These are phyloP conservation scores for Sinelater perroti DNA, from an alignment of 2,888 invertebrate species.

Conservation along the genomic window DNA sequence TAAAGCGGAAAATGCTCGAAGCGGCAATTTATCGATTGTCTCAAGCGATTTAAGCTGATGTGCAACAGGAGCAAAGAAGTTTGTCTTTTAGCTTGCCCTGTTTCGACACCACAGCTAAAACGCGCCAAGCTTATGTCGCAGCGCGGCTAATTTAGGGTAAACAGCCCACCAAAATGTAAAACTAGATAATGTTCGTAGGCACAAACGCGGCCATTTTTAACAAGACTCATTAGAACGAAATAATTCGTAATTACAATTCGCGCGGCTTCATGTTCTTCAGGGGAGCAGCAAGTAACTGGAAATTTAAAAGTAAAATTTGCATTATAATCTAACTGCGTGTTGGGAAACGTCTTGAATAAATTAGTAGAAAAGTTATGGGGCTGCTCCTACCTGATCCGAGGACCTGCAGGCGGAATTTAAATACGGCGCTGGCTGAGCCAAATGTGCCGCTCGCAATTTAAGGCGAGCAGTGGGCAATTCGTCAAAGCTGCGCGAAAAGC, in stretches of 20 bases:
- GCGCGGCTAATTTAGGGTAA: too few relatives aligned
- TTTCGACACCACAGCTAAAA: too few relatives aligned
- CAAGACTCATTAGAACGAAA: slow-evolving; percentile 4
- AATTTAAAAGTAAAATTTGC: slow-evolving; percentile 27
- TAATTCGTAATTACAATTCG: slow-evolving; percentile 14
- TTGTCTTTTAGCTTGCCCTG: too few relatives aligned
- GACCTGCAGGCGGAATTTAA: slow-evolving; percentile 6
- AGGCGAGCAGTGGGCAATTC: background rate
- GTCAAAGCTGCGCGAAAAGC: slow-evolving; percentile 5
- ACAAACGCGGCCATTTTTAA: background rate
- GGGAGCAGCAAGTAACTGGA: slow-evolving; percentile 22
- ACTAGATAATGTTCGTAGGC: background rate
- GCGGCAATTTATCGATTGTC: too few relatives aligned
- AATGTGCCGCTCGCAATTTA: background rate
- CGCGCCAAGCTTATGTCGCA: too few relatives aligned
- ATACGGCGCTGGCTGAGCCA: slow-evolving; percentile 1
- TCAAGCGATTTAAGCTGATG: too few relatives aligned
- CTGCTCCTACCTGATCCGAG: slow-evolving; percentile 14
- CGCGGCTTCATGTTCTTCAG: slow-evolving; percentile 15
- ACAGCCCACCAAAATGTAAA: too few relatives aligned
- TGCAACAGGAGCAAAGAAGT: too few relatives aligned
- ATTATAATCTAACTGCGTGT: slow-evolving; percentile 23
- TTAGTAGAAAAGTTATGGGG: slow-evolving; percentile 21
- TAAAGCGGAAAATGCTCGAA: too few relatives aligned
- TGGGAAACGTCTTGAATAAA: slow-evolving; percentile 26